Evolutionary conservation across 2,888 invertebrate genomes (phyloP).

Genomic region (Calliphora vomitoria): DNA sequence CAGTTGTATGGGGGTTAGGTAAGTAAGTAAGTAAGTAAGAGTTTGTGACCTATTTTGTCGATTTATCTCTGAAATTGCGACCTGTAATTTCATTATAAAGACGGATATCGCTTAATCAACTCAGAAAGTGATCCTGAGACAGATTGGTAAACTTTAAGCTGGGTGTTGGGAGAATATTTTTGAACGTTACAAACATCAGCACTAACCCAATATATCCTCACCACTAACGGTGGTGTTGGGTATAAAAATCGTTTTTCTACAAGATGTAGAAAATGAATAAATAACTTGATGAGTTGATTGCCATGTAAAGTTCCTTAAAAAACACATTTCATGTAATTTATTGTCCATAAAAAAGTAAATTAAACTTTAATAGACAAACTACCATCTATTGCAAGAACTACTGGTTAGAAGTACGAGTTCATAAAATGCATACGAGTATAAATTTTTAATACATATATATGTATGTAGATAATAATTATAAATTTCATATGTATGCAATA

Average conservation of each 20-base stretch:
- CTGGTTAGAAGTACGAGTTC: not conserved
- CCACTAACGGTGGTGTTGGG: no score
- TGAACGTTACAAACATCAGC: no score
- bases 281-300: constrained; percentile 1
- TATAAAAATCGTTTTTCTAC: not conserved
- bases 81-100: no score
- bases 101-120: no score
- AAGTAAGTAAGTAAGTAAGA: no score
- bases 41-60: no score
- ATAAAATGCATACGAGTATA: constrained; percentile 8
- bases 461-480: not conserved
- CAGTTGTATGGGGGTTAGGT: no score
- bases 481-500: not conserved
- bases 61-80: no score
- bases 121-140: no score
- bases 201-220: no score
- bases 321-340: not conserved
- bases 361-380: not conserved
- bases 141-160: no score
- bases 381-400: not conserved
- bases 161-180: no score
- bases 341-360: constrained; percentile 17
- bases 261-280: not conserved
- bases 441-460: not conserved
- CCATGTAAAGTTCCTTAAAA: not conserved